Base-by-base conservation (phyloP, 2,888 invertebrate genomes). In the Melanostoma scalare region DNA sequence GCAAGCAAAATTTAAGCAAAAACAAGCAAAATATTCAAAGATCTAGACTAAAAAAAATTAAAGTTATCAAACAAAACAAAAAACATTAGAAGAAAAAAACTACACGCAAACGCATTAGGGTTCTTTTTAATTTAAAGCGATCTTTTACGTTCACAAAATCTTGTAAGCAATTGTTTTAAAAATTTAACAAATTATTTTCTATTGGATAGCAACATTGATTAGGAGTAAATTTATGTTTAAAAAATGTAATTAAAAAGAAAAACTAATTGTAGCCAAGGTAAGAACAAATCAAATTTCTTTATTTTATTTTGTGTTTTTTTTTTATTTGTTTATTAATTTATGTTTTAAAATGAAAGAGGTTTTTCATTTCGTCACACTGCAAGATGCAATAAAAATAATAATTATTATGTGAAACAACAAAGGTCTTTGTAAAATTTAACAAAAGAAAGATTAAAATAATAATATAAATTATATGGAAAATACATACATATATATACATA, bases 401-500 rank as follows among this genome's bases (percentile, higher is more conserved):
- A 48, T 61, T 61, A 61, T 76, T 60, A 76, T 67, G 55, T 67
- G 65, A 60, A 67, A 67, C 58, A 53, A 65, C 10, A 30, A 78
- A 68, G 55, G 53, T 74, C 73, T 74, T 79, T 79, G 73, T 79
- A 74, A 77, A 82, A 48, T 75, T 82, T 82, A 48, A 61, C 48
- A 48, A 48, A 61, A 20, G 20, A 20, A 20, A 20, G 20, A 20
- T 20, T 20, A 20, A 20, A 20, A 20, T 20, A 20, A 20, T 20
- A 20, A 20, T 20, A 20, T 20, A 20, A 20, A 20, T 20, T 20
- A 20, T 20, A 20, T 20, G 20, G 1, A 20, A 20, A 20, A 20
- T 20, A 20, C 20, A 20, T n/a, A n/a, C n/a, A n/a, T n/a, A n/a
- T n/a, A n/a, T n/a, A 20, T 20, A 20, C 20, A 20, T 20, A 20